phyloP scores from a whole-genome alignment of 1,140 invertebrate genomes.

The Leptinotarsa lineolata region DNA sequence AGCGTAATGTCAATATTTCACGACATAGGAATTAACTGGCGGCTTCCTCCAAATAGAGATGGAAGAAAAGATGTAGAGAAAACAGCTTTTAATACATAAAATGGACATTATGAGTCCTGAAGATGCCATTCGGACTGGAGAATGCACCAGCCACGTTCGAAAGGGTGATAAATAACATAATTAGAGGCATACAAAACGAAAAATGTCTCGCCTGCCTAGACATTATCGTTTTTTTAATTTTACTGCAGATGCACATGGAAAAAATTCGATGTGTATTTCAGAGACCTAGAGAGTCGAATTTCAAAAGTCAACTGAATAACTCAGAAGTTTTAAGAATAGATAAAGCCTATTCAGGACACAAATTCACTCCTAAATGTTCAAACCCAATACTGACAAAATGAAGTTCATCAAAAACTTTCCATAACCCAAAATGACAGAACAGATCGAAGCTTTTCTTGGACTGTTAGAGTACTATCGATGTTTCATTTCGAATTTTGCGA shows the following conservation, averaged over 20 bases:
- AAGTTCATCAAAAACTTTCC: no score
- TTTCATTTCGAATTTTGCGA: constrained; percentile 44
- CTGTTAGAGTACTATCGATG: constrained; percentile 46
- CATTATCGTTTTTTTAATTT: constrained; percentile 28
- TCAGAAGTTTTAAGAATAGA: constrained; percentile 47
- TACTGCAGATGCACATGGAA: constrained; percentile 29
- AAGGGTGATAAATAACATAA: background rate
- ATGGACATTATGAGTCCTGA: no score
- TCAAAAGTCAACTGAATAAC: constrained; percentile 41
- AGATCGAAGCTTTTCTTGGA: constrained; percentile 44
- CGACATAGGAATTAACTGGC: no score
- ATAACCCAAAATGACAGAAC: constrained; percentile 8
- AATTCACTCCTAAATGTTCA: no score
- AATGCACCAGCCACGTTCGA: background rate
- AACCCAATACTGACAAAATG: no score
- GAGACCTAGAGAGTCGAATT: constrained; percentile 21
- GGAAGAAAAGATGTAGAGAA: background rate
- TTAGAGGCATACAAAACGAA: constrained; percentile 41
- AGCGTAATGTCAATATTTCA: constrained; percentile 25
- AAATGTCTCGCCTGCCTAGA: constrained; percentile 49
- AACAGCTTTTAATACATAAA: no score
- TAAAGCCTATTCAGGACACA: no score
- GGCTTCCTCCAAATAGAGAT: constrained; percentile 26
- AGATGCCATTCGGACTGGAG: background rate
- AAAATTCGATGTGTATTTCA: constrained; percentile 17